A percentile compares a stretch with the other conserved stretches of the same genome.
Evolutionary conservation across 1,140 invertebrate species (phyloP).

Genomic region (Hermetia illucens): DNA sequence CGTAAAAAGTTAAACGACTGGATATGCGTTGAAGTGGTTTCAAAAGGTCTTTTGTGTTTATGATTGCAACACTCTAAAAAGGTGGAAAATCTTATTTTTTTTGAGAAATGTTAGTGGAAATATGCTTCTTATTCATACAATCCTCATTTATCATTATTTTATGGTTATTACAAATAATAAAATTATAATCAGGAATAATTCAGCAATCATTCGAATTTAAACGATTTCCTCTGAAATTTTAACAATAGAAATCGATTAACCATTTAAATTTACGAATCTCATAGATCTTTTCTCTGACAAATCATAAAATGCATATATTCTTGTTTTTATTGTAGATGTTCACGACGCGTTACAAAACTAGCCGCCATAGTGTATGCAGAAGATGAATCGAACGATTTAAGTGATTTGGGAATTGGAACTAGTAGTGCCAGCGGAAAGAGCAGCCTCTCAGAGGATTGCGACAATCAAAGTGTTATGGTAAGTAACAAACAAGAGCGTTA

Average conservation of each 20-base stretch:
- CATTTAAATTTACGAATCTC: not conserved
- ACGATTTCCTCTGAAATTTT: not conserved
- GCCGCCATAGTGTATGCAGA: slow-evolving; percentile 50
- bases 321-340: slow-evolving; percentile 33
- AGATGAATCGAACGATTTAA: slow-evolving; percentile 67
- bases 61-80: too few species aligned
- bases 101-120: too few species aligned
- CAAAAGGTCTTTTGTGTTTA: too few species aligned
- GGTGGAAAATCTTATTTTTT: too few species aligned
- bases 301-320: slow-evolving; percentile 2
- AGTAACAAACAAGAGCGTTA: too few species aligned
- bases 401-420: slow-evolving; percentile 65
- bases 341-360: slow-evolving; percentile 37
- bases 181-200: too few species aligned
- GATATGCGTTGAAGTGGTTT: not conserved
- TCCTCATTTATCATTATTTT: too few species aligned
- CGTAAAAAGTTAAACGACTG: not conserved
- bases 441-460: slow-evolving; percentile 54
- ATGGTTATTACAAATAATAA: too few species aligned
- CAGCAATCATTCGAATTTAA: not conserved
- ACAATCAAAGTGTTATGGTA: slow-evolving; percentile 52
- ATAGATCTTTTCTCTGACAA: not conserved
- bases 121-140: too few species aligned
- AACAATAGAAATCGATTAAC: not conserved
- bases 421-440: slow-evolving; percentile 58